These are phyloP conservation scores for Hystrix brachyura DNA, from an alignment of 2,113 vertebrate species.

Conservation along the genomic window DNA sequence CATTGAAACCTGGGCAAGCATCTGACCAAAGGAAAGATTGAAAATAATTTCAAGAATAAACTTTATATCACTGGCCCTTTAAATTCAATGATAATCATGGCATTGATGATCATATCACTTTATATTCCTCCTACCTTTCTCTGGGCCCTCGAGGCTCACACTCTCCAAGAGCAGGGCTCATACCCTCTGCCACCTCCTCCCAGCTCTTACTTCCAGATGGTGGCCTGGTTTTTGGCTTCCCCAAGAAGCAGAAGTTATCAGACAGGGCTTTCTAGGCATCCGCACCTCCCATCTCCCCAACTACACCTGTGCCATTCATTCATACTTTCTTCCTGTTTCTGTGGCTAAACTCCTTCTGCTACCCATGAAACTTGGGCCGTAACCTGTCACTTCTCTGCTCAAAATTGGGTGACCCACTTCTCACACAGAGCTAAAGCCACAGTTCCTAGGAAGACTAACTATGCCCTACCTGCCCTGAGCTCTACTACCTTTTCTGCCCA, in stretches of 20 bases:
- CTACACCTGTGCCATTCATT: background rate
- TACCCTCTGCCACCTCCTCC: background rate
- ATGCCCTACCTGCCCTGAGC: background rate
- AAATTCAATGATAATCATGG: background rate
- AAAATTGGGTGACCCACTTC: background rate
- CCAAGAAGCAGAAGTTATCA: background rate
- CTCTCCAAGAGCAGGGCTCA: background rate
- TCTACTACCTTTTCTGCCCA: rapidly evolving
- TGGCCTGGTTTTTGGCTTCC: background rate
- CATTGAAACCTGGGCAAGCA: background rate
- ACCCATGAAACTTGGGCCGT: background rate
- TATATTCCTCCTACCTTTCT: background rate
- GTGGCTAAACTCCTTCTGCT: background rate
- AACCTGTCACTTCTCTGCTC: background rate
- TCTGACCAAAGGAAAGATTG: background rate
- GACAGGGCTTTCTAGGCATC: rapidly evolving
- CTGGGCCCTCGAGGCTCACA: background rate
- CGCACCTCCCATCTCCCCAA: background rate
- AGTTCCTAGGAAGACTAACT: background rate
- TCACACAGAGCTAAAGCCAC: background rate
- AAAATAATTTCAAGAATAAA: background rate
- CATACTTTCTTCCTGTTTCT: background rate
- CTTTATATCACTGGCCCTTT: background rate
- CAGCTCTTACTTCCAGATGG: too few species aligned
- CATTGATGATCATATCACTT: too few species aligned